These are phyloP conservation scores for Urocitellus parryii DNA, from an alignment of 2,113 vertebrate species.

Conservation along the genomic window DNA sequence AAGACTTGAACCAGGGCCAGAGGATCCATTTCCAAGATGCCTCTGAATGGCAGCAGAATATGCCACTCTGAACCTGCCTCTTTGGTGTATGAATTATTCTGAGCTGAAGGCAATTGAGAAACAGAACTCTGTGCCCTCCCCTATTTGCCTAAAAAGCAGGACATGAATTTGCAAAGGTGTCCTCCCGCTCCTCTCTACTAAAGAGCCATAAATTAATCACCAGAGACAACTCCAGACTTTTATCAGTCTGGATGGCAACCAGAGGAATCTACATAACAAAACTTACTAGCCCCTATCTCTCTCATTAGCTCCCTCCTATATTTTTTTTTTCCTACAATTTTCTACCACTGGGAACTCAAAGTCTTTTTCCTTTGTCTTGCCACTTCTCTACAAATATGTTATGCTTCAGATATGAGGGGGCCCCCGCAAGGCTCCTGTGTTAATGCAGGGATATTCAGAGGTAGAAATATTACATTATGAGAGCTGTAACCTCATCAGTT, in stretches of 20 bases:
- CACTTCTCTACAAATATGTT: not conserved
- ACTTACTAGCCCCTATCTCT: not conserved
- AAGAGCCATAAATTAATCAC: not conserved
- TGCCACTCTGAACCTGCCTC: not conserved
- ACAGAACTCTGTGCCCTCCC: not conserved
- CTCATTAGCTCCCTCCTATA: not conserved
- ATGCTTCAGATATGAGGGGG: too few species aligned
- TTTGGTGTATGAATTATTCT: not conserved
- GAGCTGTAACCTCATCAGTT: too few species aligned
- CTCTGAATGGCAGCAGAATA: not conserved
- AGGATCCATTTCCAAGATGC: not conserved
- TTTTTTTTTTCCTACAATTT: not conserved
- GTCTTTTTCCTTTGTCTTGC: not conserved
- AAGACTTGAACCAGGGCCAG: not conserved
- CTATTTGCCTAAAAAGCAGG: not conserved
- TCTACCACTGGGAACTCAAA: not conserved
- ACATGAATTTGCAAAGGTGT: not conserved
- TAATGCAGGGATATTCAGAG: too few species aligned
- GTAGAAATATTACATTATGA: too few species aligned
- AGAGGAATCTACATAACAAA: not conserved
- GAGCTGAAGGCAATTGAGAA: not conserved
- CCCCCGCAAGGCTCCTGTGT: too few species aligned
- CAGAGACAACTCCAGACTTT: not conserved
- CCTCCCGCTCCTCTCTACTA: not conserved
- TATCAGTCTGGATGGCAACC: not conserved